Evolutionary conservation across 2,797 vertebrate species (phyloP), one percentile per base, ranked within the genome.

Genomic region (Hypotaenidia okinawae): DNA sequence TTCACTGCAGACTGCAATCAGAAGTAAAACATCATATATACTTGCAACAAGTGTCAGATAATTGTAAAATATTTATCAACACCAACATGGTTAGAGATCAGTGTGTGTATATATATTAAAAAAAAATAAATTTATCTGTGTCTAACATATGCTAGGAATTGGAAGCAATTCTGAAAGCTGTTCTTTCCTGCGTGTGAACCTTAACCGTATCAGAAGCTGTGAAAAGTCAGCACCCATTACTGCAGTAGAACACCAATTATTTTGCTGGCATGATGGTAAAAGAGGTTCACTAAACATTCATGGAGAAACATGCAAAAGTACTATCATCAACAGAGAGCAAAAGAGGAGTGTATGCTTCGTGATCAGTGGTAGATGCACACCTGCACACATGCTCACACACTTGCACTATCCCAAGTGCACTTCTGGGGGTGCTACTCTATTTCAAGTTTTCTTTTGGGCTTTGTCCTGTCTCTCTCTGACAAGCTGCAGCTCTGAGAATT

Each of bases 11-110:
- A 94, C 87, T 95, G 87, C 84, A 97, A 93, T 93, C 88, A 96
- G 89, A 97, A 97, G 96, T 94, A 97, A 96, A 97, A 94, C 90
- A 92, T 83, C 89, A 95, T 80, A 68, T 93, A 74, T 89, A 94
- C 80, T 94, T 95, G 86, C 96, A 96, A 88, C 88, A 96, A 95
- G 90, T 95, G 92, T 86, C 96, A 97, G 95, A 95, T 95, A 97
- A 97, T 82, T 97, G 93, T 95, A 94, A 97, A 97, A 96, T 97
- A 97, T 97, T 97, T 97, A 96, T 96, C 96, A 97, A 97, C 93
- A 95, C 75, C 61, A 95, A 92, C 86, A 94, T 83, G 70, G 82
- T 96, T 97, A 93, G 63, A 95, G 89, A 92, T 97, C 88, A 93
- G 51, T 51, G 24, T 52, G 89, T 94, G 95, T 75, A 94, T 85